phyloP scores from a whole-genome alignment of 1,140 invertebrate genomes.

The Euschistus heros region DNA sequence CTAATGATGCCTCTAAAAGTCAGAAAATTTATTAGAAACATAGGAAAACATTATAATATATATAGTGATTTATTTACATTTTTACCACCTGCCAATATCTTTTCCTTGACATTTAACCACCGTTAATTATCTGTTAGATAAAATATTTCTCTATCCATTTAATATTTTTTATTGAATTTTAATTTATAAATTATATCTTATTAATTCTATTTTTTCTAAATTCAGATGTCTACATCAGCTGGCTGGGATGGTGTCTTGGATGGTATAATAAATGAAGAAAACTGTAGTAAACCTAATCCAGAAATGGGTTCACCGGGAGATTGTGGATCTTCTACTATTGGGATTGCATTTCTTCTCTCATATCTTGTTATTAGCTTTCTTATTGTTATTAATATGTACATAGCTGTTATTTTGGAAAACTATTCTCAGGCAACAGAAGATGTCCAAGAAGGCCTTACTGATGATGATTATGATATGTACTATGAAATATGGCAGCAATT shows the following conservation, averaged over 20 bases:
- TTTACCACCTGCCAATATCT: no score
- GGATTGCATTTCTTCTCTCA: conserved; percentile 86
- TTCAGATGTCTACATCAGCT: conserved; percentile 92
- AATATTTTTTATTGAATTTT: no score
- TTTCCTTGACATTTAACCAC: no score
- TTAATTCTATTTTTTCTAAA: conserved; percentile 21
- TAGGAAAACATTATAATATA: no score
- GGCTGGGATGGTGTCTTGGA: conserved; percentile 94
- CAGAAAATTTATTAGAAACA: no score
- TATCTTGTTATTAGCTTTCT: conserved; percentile 97
- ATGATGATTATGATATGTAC: conserved; percentile 99
- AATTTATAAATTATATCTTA: no score
- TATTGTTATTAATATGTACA: conserved; percentile 99
- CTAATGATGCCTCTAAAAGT: no score
- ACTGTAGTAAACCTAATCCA: conserved; percentile 77
- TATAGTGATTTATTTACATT: no score
- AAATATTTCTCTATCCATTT: no score
- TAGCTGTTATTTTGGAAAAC: conserved; percentile 97
- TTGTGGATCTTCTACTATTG: conserved; percentile 85
- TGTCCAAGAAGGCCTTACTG: conserved; percentile 94
- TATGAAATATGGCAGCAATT: conserved; percentile 99
- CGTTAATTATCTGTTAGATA: no score
- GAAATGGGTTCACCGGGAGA: conserved; percentile 78
- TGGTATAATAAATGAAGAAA: conserved; percentile 90
- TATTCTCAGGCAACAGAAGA: conserved; percentile 97